phyloP scores from a whole-genome alignment of 2,113 vertebrate genomes.

The Arvicanthis niloticus region DNA sequence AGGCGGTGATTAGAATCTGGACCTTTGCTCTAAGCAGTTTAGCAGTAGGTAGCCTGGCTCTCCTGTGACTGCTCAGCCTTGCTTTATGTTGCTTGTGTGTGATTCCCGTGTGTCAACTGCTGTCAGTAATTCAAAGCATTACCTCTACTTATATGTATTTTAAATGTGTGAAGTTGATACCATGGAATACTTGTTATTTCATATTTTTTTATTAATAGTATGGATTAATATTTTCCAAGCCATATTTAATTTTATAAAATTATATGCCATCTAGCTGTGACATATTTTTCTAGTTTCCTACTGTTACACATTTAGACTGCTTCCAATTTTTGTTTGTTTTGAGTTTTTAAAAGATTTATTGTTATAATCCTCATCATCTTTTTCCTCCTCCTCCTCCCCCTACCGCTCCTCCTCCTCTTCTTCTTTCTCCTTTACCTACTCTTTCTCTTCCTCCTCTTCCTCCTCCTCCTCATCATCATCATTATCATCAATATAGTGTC shows the following conservation, averaged over 20 bases:
- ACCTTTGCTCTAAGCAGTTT: background rate
- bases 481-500: background rate
- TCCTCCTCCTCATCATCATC: background rate
- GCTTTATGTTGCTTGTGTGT: background rate
- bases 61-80: background rate
- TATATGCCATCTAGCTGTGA: background rate
- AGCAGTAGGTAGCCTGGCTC: background rate
- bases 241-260: background rate
- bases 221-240: conserved; percentile 6
- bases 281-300: background rate
- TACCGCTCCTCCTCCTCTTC: no score
- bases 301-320: background rate
- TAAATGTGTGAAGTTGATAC: conserved; percentile 58
- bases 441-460: no score
- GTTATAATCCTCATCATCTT: background rate
- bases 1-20: conserved; percentile 39
- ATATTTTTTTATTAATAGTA: conserved; percentile 29
- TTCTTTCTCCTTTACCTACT: no score
- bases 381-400: no score
- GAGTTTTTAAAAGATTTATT: background rate
- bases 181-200: background rate
- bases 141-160: background rate
- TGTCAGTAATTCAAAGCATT: background rate
- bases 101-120: background rate
- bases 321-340: background rate